These are phyloP conservation scores for Cyprinella venusta DNA, from an alignment of 2,797 vertebrate genomes.

Conservation along the genomic window DNA sequence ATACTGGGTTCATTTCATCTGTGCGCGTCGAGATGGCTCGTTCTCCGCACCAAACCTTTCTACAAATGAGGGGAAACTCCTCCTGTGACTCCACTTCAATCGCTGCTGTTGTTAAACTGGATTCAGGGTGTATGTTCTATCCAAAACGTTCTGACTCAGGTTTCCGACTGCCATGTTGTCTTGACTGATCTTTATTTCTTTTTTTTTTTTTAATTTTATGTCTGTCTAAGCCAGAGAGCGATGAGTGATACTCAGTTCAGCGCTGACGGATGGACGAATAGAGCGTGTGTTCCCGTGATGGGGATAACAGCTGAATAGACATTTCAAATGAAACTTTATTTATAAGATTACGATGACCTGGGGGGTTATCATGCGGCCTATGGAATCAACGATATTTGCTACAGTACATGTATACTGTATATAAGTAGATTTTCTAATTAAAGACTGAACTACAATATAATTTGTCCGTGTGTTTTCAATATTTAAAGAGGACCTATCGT, in stretches of 20 bases:
- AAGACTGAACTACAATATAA: conserved; percentile 50
- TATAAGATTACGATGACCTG: conserved; percentile 47
- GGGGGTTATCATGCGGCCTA: conserved; percentile 41
- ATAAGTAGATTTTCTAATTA: conserved; percentile 63
- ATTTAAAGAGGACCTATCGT: not conserved
- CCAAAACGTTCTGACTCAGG: conserved; percentile 62
- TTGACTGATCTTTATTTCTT: conserved; percentile 32
- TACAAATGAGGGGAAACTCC: conserved; percentile 35
- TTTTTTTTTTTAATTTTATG: conserved; percentile 15
- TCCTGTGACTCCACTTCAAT: conserved; percentile 53
- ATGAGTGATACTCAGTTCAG: conserved; percentile 33
- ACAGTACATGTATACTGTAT: conserved; percentile 60
- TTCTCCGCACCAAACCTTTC: conserved; percentile 33
- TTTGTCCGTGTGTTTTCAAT: not conserved
- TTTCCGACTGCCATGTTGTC: conserved; percentile 58
- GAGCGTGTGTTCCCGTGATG: conserved; percentile 22
- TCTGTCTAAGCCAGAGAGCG: conserved; percentile 29
- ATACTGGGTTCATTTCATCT: conserved; percentile 44
- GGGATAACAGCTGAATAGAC: conserved; percentile 56
- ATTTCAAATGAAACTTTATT: conserved; percentile 64
- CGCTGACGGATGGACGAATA: conserved; percentile 35
- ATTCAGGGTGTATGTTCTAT: conserved; percentile 61
- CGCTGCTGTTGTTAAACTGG: conserved; percentile 58
- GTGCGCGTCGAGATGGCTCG: not conserved
- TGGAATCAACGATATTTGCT: conserved; percentile 58